Evolutionary conservation across 2,888 invertebrate genomes (phyloP), one percentile per base, ranked within the genome.

Genomic region (Conchocele bisecta): DNA sequence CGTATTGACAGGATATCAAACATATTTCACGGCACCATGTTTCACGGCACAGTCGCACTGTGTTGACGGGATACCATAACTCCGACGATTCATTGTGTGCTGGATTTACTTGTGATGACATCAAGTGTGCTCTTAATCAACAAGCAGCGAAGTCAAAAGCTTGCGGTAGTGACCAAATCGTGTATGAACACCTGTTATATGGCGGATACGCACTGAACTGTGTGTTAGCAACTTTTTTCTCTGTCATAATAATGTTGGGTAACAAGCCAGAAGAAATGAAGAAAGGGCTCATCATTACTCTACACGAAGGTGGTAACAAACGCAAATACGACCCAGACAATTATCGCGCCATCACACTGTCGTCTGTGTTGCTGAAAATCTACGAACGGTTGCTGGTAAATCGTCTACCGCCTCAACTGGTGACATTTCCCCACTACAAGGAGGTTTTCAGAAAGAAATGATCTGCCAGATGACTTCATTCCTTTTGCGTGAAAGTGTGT

Each of bases 281-380:
- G 48, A 13, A 26, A 13, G 60, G 54, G 17, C 15, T 67, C 0
- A 59, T 58, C 22, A 22, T 53, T 22, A 59, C 60, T 1, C 9
- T 67, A 1, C 26, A 53, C n/a, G 54, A 67, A 42, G 67, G 60
- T 7, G 54, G 60, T 7, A 26, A 58, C 1, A 67, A 67, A 44
- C 37, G 37, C 5, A 67, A 67, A 22, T 17, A 67, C 26, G 35
- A 48, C n/a, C 51, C 67, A 1, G 57, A 60, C 29, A 67, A 53
- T 22, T 60, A 67, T 39, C 31, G 67, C 1, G 54, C 60, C 2
- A 67, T 60, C 17, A 60, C 60, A 3, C 54, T 67, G 3, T 54
- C 56, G 6, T 53, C 66, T 1, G 20, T 37, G 5, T 31, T 66
- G n/a, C 29, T 51, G 13, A 66, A 66, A 28, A 9, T 66, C 2